Evolutionary conservation across 2,113 vertebrate species (phyloP).

Genomic region (Regulus satrapa): DNA sequence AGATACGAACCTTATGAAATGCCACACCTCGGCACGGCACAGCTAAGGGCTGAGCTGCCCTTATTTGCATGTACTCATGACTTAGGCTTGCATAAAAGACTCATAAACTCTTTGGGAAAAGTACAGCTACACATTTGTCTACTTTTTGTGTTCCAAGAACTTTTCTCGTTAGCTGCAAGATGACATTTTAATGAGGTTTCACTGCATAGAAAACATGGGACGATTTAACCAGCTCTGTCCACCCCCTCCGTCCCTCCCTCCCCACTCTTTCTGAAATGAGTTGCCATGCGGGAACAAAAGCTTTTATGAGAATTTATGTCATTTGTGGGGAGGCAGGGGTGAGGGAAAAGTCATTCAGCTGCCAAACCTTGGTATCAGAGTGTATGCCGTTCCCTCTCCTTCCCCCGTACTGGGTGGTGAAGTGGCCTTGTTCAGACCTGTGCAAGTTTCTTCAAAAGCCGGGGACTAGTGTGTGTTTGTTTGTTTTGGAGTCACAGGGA

Average conservation of each 20-base stretch:
- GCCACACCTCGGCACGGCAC: not conserved
- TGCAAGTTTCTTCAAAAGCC: constrained; percentile 40
- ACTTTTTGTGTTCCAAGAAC: constrained; percentile 54
- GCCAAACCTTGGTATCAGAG: not conserved
- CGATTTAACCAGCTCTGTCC: not conserved
- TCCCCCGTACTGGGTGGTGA: not conserved
- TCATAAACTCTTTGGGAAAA: constrained; percentile 12
- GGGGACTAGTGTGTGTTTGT: not conserved
- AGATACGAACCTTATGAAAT: not conserved
- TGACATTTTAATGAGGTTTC: constrained; percentile 65
- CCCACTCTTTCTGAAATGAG: not conserved
- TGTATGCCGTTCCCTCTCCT: not conserved
- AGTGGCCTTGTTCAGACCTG: not conserved
- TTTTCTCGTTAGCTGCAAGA: constrained; percentile 56
- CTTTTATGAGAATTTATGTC: not conserved
- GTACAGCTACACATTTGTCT: not conserved
- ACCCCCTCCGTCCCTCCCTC: not conserved
- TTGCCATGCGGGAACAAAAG: not conserved
- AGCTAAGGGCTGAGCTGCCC: not conserved
- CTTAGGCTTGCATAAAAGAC: constrained; percentile 39
- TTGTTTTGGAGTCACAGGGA: constrained; percentile 37
- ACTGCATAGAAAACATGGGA: constrained; percentile 17
- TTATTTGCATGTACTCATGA: constrained; percentile 45
- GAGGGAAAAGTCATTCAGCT: not conserved
- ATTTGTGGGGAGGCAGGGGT: not conserved